Evolutionary conservation across 1,140 invertebrate genomes (phyloP).

Genomic region (Bathynomus jamesi): DNA sequence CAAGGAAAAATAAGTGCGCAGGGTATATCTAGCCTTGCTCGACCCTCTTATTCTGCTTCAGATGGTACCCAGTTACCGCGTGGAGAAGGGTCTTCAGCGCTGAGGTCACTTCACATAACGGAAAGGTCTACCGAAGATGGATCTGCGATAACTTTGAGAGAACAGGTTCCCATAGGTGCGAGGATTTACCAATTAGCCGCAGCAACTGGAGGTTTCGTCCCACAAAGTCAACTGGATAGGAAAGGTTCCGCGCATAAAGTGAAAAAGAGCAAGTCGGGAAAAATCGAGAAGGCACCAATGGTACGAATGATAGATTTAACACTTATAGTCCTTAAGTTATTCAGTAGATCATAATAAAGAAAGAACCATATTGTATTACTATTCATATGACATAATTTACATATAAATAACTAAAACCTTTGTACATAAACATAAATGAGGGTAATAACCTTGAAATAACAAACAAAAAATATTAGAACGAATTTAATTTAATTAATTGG

Average conservation of each 20-base stretch:
- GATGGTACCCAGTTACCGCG: too few relatives aligned
- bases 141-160: background rate
- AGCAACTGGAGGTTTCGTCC: background rate
- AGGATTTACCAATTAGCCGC: background rate
- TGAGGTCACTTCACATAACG: background rate
- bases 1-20: background rate
- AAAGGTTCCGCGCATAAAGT: constrained; percentile 37
- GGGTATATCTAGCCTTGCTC: too few relatives aligned
- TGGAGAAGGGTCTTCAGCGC: background rate
- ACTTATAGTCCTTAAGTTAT: too few relatives aligned
- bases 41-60: background rate
- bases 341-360: too few relatives aligned
- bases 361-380: too few relatives aligned
- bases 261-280: constrained; percentile 31
- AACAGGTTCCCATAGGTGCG: background rate
- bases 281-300: constrained; percentile 22
- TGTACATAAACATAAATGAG: too few relatives aligned
- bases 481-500: too few relatives aligned
- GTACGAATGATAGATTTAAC: constrained; percentile 17
- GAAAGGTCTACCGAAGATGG: background rate
- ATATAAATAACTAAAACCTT: too few relatives aligned
- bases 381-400: too few relatives aligned
- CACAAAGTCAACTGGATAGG: constrained; percentile 32
- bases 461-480: too few relatives aligned
- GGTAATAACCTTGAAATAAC: too few relatives aligned